A percentile compares a stretch with the other conserved stretches of the same genome.
Evolutionary conservation across 2,113 vertebrate genomes (phyloP).

Genomic region (Oncorhynchus nerka): DNA sequence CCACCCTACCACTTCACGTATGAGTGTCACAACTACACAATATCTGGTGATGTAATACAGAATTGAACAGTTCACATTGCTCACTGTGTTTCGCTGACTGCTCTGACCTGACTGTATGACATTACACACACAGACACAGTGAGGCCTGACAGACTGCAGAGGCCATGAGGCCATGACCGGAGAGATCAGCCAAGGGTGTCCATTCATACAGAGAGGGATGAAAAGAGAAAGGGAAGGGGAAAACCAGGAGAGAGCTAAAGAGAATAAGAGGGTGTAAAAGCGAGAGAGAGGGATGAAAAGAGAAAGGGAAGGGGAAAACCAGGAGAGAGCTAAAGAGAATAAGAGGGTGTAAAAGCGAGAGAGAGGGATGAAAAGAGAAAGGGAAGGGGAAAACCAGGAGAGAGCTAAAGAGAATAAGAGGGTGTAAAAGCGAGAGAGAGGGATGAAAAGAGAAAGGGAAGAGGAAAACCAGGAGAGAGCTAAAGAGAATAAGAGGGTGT

Average conservation of each 20-base stretch:
- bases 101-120: neutral
- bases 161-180: conserved; percentile 50
- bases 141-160: conserved; percentile 57
- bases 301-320: conserved; percentile 40
- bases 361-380: conserved; percentile 54
- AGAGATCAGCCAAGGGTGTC: conserved; percentile 59
- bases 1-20: conserved; percentile 31
- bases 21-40: conserved; percentile 46
- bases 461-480: conserved; percentile 41
- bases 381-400: conserved; percentile 47
- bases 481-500: neutral
- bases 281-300: conserved; percentile 56
- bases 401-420: neutral
- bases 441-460: conserved; percentile 53
- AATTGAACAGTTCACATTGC: conserved; percentile 59
- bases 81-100: conserved; percentile 31
- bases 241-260: conserved; percentile 32
- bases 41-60: conserved; percentile 49
- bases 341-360: conserved; percentile 26
- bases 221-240: conserved; percentile 38
- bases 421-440: conserved; percentile 39
- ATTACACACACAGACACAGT: conserved; percentile 20
- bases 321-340: conserved; percentile 26
- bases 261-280: conserved; percentile 13
- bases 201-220: conserved; percentile 45